Percentiles rank a stretch among this genome's conserved stretches.
Conservation (phyloP, 2,113 vertebrate genomes). For the Pogona vitticeps region DNA sequence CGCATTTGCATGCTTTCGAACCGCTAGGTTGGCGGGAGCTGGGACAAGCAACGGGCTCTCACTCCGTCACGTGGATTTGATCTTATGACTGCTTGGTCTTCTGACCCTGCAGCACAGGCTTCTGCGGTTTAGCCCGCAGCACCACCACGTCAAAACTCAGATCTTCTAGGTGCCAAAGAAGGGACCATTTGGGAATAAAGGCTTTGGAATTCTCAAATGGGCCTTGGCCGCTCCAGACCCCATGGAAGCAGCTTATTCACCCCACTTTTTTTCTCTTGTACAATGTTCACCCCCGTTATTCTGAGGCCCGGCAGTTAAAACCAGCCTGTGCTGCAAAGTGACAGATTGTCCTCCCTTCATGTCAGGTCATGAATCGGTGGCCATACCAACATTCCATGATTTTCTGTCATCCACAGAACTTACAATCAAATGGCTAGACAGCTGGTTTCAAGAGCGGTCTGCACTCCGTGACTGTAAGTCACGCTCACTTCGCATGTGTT, state of each 20-base stretch:
- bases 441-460: constrained; percentile 14
- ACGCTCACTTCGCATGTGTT: constrained; percentile 28
- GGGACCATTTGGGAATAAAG: neutral
- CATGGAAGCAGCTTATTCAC: neutral
- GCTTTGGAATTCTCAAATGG: neutral
- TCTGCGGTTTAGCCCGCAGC: no score
- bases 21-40: no score
- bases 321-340: neutral
- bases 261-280: neutral
- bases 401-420: neutral
- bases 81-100: no score
- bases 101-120: no score
- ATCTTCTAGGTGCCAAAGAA: neutral
- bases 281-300: no score
- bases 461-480: constrained; percentile 25
- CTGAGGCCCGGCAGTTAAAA: no score
- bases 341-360: neutral
- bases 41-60: no score
- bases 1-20: no score
- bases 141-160: no score
- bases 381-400: neutral
- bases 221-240: neutral
- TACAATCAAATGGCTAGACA: neutral
- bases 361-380: neutral
- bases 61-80: no score